These are phyloP conservation scores for Noctua comes DNA, from an alignment of 2,888 invertebrate species.

Conservation along the genomic window DNA sequence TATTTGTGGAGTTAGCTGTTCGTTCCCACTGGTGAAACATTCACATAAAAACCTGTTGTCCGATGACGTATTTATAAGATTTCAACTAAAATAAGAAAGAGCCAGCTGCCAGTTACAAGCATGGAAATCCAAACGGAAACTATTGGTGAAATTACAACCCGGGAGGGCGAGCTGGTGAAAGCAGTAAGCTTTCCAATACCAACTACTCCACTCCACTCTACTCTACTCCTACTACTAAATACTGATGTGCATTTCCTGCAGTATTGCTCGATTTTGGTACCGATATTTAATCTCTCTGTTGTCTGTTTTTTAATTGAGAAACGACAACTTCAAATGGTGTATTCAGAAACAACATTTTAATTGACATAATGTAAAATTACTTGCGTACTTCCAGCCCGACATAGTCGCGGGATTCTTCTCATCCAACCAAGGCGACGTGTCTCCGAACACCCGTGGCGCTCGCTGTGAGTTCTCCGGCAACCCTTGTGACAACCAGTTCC, in stretches of 20 bases:
- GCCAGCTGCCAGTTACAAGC: not conserved
- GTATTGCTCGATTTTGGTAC: not conserved
- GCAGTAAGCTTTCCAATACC: not conserved
- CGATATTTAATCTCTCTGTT: not conserved
- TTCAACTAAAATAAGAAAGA: not conserved
- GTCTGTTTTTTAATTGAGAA: no score
- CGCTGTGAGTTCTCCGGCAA: constrained; percentile 93
- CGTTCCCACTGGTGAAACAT: not conserved
- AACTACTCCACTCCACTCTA: not conserved
- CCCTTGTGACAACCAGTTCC: constrained; percentile 92
- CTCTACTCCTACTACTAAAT: not conserved
- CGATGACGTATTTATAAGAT: not conserved
- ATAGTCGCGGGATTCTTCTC: constrained; percentile 96
- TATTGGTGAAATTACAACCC: not conserved
- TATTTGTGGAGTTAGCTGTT: not conserved
- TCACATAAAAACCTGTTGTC: not conserved
- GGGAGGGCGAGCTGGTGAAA: no score
- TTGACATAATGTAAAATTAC: not conserved
- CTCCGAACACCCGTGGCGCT: constrained; percentile 94
- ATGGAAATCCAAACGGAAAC: not conserved
- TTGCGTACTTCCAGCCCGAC: constrained; percentile 88
- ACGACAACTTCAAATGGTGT: not conserved
- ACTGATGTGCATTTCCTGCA: not conserved
- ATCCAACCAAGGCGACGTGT: constrained; percentile 95
- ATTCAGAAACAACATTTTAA: not conserved